Evolutionary conservation across 2,113 vertebrate species (phyloP).

Genomic region (Mystacornis crossleyi): DNA sequence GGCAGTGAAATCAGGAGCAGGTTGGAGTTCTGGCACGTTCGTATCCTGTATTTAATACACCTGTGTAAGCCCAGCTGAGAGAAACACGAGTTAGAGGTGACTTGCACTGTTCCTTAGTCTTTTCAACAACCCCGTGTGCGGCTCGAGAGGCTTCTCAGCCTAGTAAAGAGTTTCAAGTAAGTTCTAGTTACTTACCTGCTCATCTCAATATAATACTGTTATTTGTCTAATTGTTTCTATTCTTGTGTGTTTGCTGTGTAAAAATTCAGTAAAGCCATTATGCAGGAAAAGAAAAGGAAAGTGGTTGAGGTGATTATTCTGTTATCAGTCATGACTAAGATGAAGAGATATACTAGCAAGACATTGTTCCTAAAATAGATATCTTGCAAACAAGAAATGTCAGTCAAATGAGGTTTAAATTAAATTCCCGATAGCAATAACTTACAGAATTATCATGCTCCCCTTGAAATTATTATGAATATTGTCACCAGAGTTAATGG

Average conservation of each 20-base stretch:
- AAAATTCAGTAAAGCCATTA: constrained; percentile 51
- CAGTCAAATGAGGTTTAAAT: constrained; percentile 54
- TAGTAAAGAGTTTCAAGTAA: background rate
- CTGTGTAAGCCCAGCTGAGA: background rate
- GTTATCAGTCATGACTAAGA: constrained; percentile 74
- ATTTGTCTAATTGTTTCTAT: constrained; percentile 65
- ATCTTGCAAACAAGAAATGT: constrained; percentile 65
- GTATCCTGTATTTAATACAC: background rate
- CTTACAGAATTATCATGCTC: constrained; percentile 40
- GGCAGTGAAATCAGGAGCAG: background rate
- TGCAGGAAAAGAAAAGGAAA: constrained; percentile 51
- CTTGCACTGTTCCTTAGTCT: background rate
- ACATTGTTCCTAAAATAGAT: constrained; percentile 69
- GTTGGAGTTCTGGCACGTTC: fast-evolving
- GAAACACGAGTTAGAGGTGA: background rate
- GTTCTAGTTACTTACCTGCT: constrained; percentile 17
- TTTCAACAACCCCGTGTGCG: background rate
- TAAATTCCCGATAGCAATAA: constrained; percentile 54
- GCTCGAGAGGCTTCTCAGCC: background rate
- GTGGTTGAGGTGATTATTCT: constrained; percentile 59
- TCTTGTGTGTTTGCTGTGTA: constrained; percentile 40
- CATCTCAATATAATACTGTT: constrained; percentile 33
- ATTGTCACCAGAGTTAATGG: constrained; percentile 32
- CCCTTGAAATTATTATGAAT: constrained; percentile 30
- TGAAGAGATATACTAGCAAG: constrained; percentile 60